Evolutionary conservation across 2,797 vertebrate genomes (phyloP).

Genomic region (Lepus townsendii): DNA sequence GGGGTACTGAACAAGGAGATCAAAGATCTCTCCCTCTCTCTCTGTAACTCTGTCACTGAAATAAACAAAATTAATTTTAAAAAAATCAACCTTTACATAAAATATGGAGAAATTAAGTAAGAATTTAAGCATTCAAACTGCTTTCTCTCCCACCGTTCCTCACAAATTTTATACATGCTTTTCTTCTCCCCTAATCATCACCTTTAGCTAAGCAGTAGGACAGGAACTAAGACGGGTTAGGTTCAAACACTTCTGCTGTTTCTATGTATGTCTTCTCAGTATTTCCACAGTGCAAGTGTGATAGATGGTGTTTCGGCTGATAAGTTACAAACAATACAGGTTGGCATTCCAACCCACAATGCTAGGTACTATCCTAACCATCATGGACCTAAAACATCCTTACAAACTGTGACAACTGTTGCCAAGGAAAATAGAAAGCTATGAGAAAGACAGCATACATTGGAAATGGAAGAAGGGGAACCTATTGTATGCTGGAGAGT

Average conservation of each 20-base stretch:
- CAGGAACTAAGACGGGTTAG: neutral
- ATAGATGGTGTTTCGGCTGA: neutral
- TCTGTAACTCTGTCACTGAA: no score
- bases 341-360: constrained; percentile 34
- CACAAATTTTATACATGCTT: neutral
- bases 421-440: constrained; percentile 33
- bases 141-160: neutral
- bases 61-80: no score
- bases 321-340: constrained; percentile 37
- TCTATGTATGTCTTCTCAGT: neutral
- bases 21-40: no score
- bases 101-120: neutral
- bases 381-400: neutral
- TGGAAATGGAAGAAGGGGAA: neutral
- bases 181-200: neutral
- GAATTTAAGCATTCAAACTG: constrained; percentile 6
- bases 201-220: neutral
- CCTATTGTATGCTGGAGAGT: neutral
- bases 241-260: neutral
- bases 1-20: no score
- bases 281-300: constrained; percentile 12
- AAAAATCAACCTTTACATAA: neutral
- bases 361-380: neutral
- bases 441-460: neutral
- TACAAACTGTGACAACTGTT: neutral